Evolutionary conservation across 2,888 invertebrate genomes (phyloP).

Genomic region (Adelphocoris suturalis): DNA sequence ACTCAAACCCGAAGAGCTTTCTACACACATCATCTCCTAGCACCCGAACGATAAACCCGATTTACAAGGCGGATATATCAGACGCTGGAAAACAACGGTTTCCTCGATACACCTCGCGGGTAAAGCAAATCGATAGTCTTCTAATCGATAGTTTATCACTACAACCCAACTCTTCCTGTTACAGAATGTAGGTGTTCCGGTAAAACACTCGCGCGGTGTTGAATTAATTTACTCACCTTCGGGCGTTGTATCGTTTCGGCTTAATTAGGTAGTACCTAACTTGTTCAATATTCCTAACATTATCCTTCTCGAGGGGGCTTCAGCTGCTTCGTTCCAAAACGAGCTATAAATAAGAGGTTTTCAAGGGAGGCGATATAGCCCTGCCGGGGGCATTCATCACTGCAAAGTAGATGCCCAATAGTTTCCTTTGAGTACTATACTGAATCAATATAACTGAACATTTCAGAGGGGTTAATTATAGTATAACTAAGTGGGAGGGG

Average conservation of each 20-base stretch:
- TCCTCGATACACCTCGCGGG: slow-evolving; percentile 5
- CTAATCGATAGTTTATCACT: background rate
- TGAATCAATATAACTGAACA: too few species aligned
- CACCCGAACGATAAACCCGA: background rate
- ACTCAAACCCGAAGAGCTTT: background rate
- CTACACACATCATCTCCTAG: slow-evolving; percentile 1
- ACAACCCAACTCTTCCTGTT: background rate
- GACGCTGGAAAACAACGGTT: background rate
- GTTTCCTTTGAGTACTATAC: too few species aligned
- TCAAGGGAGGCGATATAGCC: too few species aligned
- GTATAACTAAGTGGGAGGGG: too few species aligned
- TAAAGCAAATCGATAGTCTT: slow-evolving; percentile 8
- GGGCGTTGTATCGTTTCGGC: background rate
- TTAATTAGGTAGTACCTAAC: too few species aligned
- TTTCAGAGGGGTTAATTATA: too few species aligned
- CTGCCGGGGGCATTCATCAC: too few species aligned
- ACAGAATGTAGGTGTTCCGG: background rate
- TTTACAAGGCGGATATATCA: slow-evolving; percentile 20
- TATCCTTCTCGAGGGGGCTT: too few species aligned
- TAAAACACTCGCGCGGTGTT: background rate
- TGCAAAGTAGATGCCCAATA: too few species aligned
- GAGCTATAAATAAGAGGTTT: too few species aligned
- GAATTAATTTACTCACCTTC: slow-evolving; percentile 18
- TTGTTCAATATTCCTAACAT: too few species aligned
- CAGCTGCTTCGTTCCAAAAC: too few species aligned